A percentile compares a stretch with the other conserved stretches of the same genome.
phyloP scores from a whole-genome alignment of 1,140 invertebrate genomes.

The Drosophila virilis region DNA sequence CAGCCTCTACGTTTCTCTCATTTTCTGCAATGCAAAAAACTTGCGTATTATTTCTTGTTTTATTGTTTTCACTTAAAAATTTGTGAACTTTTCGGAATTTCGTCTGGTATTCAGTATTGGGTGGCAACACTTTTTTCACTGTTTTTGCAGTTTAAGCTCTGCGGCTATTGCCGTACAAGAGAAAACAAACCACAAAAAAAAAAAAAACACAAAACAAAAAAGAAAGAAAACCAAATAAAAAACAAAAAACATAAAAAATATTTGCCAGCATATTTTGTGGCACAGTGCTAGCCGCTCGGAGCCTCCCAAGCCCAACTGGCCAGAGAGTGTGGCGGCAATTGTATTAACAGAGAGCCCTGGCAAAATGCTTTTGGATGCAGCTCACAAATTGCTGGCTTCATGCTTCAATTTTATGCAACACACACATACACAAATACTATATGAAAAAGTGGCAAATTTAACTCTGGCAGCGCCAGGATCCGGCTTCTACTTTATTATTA shows the following conservation, averaged over 20 bases:
- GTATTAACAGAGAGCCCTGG: slow-evolving; percentile 20
- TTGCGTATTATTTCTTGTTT: not conserved
- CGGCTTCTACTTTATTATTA: slow-evolving; percentile 39
- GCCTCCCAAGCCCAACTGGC: not conserved
- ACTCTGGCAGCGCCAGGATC: not conserved
- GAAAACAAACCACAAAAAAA: slow-evolving; percentile 2
- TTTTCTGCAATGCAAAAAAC: slow-evolving; percentile 14
- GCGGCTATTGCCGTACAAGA: not conserved
- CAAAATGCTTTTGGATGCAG: slow-evolving; percentile 36
- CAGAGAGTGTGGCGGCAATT: slow-evolving; percentile 25
- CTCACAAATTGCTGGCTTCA: slow-evolving; percentile 39
- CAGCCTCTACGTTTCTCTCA: not conserved
- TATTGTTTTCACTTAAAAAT: slow-evolving; percentile 16
- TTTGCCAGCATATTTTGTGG: slow-evolving; percentile 26
- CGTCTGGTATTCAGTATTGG: slow-evolving; percentile 6
- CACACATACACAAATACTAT: not conserved
- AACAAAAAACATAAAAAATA: slow-evolving; percentile 31
- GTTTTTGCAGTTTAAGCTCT: not conserved
- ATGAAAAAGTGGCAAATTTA: slow-evolving; percentile 22
- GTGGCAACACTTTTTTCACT: slow-evolving; percentile 13
- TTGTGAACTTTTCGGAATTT: slow-evolving; percentile 18
- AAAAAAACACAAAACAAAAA: not conserved
- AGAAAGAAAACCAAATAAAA: not conserved
- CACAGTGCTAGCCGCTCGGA: not conserved
- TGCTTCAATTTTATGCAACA: slow-evolving; percentile 13